phyloP scores from a whole-genome alignment of 2,888 invertebrate genomes.

The Diaperis boleti region DNA sequence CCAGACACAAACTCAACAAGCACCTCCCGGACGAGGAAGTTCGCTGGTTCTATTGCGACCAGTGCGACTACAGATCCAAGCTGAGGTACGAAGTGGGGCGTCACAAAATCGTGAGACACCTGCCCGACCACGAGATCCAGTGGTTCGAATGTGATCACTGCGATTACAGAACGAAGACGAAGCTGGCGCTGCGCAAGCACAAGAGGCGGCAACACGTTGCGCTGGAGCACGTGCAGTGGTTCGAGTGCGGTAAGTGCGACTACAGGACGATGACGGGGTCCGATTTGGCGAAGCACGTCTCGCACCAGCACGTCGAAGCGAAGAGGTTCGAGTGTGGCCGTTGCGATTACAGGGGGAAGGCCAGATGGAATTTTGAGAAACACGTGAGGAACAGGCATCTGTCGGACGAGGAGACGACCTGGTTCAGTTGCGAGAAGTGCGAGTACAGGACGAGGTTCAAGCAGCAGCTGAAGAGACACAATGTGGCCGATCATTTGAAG shows the following conservation, averaged over 20 bases:
- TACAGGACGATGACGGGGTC: background rate
- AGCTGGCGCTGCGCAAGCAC: background rate
- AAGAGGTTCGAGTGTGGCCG: background rate
- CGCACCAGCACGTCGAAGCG: background rate
- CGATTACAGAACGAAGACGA: background rate
- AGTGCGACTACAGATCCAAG: background rate
- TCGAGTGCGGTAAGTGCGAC: background rate
- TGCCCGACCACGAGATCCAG: background rate
- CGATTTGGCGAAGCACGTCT: background rate
- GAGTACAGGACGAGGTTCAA: background rate
- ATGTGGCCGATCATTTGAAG: background rate
- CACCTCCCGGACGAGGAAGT: background rate
- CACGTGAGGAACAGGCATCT: background rate
- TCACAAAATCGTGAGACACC: background rate
- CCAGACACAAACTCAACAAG: background rate
- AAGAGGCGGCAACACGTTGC: background rate
- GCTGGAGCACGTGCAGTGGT: background rate
- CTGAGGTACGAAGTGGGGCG: background rate
- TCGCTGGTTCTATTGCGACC: constrained; percentile 2
- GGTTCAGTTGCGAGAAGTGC: too few relatives aligned
- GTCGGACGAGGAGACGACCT: background rate
- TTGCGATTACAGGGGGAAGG: background rate
- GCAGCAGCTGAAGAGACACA: background rate
- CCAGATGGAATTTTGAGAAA: background rate
- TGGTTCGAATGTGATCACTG: constrained; percentile 6